Evolutionary conservation across 2,888 invertebrate species (phyloP).

Genomic region (Peribatodes rhomboidaria): DNA sequence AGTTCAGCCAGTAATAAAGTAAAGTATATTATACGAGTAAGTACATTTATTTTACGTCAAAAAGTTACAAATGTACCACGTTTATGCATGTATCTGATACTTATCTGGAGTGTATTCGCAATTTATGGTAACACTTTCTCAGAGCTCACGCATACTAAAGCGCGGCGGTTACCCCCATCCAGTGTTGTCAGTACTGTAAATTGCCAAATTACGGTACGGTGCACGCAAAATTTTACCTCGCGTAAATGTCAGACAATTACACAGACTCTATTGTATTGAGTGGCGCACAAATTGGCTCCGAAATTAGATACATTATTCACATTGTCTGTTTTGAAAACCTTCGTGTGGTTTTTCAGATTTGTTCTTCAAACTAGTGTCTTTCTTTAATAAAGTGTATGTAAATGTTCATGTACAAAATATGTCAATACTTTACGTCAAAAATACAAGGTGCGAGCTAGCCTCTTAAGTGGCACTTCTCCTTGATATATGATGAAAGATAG

Average conservation of each 20-base stretch:
- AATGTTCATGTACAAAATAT: constrained; percentile 3
- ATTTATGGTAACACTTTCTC: constrained; percentile 63
- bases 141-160: constrained; percentile 55
- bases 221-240: constrained; percentile 39
- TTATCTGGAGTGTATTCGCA: constrained; percentile 58
- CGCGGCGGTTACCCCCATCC: constrained; percentile 46
- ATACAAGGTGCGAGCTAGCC: constrained; percentile 30
- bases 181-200: constrained; percentile 35
- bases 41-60: constrained; percentile 43
- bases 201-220: constrained; percentile 36
- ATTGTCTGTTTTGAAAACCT: constrained; percentile 5
- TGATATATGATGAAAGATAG: constrained; percentile 46
- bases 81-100: constrained; percentile 46
- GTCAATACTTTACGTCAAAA: constrained; percentile 35
- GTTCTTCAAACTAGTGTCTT: not conserved
- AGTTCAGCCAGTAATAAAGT: constrained; percentile 18
- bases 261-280: constrained; percentile 31
- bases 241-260: constrained; percentile 44
- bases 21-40: not conserved
- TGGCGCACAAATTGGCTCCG: constrained; percentile 34
- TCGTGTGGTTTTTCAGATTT: not conserved
- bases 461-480: constrained; percentile 47
- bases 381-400: too few relatives aligned
- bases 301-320: constrained; percentile 29
- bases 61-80: constrained; percentile 52